Percentiles rank a stretch among this genome's conserved stretches.
Evolutionary conservation across 2,797 vertebrate genomes (phyloP).

Genomic region (Moxostoma hubbsi): DNA sequence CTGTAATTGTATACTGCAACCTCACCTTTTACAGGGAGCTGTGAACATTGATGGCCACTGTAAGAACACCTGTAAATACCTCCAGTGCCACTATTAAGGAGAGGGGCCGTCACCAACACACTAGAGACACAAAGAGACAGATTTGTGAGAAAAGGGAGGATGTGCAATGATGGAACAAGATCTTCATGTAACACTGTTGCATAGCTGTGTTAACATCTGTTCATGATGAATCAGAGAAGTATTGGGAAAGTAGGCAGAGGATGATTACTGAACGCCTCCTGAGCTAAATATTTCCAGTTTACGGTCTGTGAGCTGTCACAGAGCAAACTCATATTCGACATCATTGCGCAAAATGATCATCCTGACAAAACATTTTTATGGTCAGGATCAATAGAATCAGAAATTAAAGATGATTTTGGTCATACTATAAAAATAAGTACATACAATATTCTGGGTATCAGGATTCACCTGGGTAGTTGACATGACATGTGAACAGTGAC

Average conservation of each 20-base stretch:
- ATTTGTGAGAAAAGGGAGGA: neutral
- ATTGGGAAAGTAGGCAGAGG: too few relatives aligned
- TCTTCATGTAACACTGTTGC: neutral
- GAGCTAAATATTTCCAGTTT: too few relatives aligned
- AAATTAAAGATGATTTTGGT: neutral
- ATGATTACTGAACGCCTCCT: too few relatives aligned
- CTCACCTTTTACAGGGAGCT: conserved; percentile 30
- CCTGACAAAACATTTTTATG: too few relatives aligned
- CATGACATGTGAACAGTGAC: too few relatives aligned
- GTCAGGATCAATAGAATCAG: too few relatives aligned
- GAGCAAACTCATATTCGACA: too few relatives aligned
- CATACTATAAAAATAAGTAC: too few relatives aligned
- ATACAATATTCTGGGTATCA: neutral
- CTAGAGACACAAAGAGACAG: conserved; percentile 12
- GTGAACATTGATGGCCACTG: conserved; percentile 13
- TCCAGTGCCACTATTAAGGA: conserved; percentile 33
- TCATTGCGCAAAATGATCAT: too few relatives aligned
- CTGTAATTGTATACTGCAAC: neutral
- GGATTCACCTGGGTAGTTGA: too few relatives aligned
- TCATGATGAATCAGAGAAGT: too few relatives aligned
- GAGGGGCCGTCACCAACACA: conserved; percentile 48
- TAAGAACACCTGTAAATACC: conserved; percentile 39
- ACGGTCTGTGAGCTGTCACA: too few relatives aligned
- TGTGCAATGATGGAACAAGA: neutral
- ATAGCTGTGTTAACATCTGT: neutral